Conservation (phyloP, 37 sponge, comb jelly and placozoan species). For the Petrosia ficiformis region DNA sequence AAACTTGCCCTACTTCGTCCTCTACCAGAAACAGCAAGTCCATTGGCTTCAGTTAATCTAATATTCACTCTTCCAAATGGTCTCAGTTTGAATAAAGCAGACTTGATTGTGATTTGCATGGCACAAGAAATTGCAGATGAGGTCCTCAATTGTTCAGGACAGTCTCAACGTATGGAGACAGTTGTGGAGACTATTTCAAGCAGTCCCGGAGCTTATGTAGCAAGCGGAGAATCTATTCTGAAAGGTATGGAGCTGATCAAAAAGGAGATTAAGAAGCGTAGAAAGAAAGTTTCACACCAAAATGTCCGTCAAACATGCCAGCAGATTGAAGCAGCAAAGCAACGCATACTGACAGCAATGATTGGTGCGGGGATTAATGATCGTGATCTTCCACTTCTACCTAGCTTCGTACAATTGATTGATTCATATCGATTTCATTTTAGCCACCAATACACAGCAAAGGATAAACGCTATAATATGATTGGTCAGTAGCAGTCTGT, state of each 20-base stretch:
- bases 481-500: background rate
- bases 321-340: slow-evolving; percentile 5
- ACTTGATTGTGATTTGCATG: slow-evolving; percentile 50
- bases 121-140: slow-evolving; percentile 63
- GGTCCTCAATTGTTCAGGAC: slow-evolving; percentile 42
- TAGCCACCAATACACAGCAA: slow-evolving; percentile 30
- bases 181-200: slow-evolving; percentile 10
- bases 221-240: background rate
- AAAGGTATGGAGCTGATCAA: slow-evolving; percentile 33
- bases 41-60: background rate
- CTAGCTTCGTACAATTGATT: slow-evolving; percentile 24
- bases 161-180: slow-evolving; percentile 16
- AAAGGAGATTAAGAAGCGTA: slow-evolving; percentile 23
- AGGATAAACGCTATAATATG: slow-evolving; percentile 33
- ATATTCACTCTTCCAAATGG: slow-evolving; percentile 64
- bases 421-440: slow-evolving; percentile 29
- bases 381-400: background rate
- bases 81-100: slow-evolving; percentile 30
- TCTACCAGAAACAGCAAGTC: background rate
- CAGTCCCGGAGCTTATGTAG: background rate
- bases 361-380: background rate
- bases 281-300: background rate
- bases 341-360: background rate
- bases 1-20: slow-evolving; percentile 36
- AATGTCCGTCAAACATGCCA: background rate